Conservation (phyloP, 2,888 invertebrate species). For the Nephrotoma guestfalica region DNA sequence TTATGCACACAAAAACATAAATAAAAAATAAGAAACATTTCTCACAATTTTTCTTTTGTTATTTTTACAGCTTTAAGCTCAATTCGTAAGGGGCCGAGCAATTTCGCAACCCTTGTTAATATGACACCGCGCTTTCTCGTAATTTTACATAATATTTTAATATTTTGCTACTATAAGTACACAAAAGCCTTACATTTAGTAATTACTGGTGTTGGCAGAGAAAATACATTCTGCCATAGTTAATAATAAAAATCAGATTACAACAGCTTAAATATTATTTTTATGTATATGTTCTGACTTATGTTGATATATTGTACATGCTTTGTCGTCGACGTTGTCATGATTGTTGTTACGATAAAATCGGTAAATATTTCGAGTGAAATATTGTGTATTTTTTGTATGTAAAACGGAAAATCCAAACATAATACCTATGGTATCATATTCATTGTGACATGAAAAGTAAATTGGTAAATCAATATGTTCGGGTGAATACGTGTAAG, state of each 20-base stretch:
- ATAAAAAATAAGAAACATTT: not conserved
- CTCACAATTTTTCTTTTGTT: not conserved
- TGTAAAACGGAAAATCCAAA: not conserved
- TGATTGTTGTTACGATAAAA: not conserved
- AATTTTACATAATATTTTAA: not conserved
- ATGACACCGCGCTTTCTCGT: not conserved
- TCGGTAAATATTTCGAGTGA: not conserved
- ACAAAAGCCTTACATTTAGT: not conserved
- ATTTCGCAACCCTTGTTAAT: not conserved
- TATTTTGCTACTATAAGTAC: not conserved
- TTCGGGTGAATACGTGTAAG: not conserved
- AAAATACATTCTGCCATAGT: not conserved
- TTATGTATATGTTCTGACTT: not conserved
- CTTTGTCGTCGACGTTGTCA: not conserved
- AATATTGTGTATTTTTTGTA: not conserved
- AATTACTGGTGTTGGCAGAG: not conserved
- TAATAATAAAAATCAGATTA: not conserved
- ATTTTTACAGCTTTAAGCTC: not conserved
- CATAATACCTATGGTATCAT: not conserved
- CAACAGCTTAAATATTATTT: not conserved
- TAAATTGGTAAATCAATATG: not conserved
- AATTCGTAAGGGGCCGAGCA: not conserved
- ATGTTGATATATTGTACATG: not conserved
- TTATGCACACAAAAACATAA: not conserved
- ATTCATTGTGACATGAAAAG: not conserved